phyloP scores from a whole-genome alignment of 2,797 vertebrate species.

The Sciurus vulgaris region DNA sequence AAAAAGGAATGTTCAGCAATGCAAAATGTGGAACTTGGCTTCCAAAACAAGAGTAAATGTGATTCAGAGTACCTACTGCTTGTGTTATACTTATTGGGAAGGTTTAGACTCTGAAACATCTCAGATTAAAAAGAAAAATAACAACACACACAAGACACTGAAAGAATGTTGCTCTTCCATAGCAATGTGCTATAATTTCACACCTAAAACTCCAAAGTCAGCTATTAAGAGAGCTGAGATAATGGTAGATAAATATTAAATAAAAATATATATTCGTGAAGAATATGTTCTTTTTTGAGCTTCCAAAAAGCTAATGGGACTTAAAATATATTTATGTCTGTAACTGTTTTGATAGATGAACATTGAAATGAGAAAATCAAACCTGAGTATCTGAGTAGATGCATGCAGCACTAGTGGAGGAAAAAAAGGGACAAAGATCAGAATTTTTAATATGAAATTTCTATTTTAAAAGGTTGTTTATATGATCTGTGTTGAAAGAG shows the following conservation, averaged over 20 bases:
- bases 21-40: constrained; percentile 57
- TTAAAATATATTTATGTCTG: not conserved
- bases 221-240: constrained; percentile 8
- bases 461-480: not conserved
- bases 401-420: not conserved
- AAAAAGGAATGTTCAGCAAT: constrained; percentile 59
- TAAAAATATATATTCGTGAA: constrained; percentile 22
- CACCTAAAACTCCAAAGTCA: constrained; percentile 23
- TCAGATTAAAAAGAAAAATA: constrained; percentile 22
- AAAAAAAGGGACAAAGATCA: not conserved
- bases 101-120: not conserved
- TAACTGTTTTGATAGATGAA: not conserved
- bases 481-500: not conserved
- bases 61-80: not conserved
- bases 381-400: not conserved
- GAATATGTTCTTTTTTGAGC: not conserved
- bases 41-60: constrained; percentile 36
- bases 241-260: not conserved
- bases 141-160: not conserved
- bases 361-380: not conserved
- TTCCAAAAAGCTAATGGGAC: not conserved
- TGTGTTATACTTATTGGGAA: constrained; percentile 18
- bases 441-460: not conserved
- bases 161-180: not conserved
- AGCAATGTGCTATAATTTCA: not conserved